phyloP scores from a whole-genome alignment of 1,140 invertebrate species.

The Solenopsis fugax region DNA sequence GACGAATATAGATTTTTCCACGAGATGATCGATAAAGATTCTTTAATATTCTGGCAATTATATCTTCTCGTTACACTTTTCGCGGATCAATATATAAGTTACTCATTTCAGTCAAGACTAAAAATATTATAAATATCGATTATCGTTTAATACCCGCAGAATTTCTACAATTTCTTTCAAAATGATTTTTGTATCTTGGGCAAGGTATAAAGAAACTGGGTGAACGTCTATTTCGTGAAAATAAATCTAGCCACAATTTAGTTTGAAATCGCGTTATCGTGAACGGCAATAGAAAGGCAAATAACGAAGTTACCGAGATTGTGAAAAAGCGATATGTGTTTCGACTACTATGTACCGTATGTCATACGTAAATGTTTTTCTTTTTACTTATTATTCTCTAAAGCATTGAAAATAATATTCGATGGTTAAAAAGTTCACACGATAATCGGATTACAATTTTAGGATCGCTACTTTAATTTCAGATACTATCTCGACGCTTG shows the following conservation, averaged over 20 bases:
- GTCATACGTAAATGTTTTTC: not conserved
- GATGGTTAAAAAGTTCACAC: not conserved
- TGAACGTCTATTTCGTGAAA: conserved; percentile 1
- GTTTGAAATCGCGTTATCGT: conserved; percentile 2
- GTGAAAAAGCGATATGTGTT: not conserved
- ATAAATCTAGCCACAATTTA: not conserved
- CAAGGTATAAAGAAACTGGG: not conserved
- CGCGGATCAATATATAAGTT: conserved; percentile 17
- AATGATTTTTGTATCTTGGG: not conserved
- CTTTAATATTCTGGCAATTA: not conserved
- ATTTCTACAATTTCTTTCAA: conserved; percentile 2
- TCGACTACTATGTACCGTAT: not conserved
- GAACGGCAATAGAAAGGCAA: not conserved
- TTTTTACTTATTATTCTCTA: not conserved
- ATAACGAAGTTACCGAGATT: not conserved
- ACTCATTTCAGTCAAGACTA: not conserved
- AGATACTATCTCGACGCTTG: not conserved
- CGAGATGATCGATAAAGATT: not conserved
- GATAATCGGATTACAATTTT: not conserved
- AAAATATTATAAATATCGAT: conserved; percentile 52
- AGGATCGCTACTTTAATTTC: not conserved
- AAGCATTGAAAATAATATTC: not conserved
- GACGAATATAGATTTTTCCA: conserved; percentile 11
- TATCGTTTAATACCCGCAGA: not conserved
- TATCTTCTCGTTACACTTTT: conserved; percentile 24